Evolutionary conservation across 2,888 invertebrate genomes (phyloP).

Genomic region (Disparrhopalites patrizii): DNA sequence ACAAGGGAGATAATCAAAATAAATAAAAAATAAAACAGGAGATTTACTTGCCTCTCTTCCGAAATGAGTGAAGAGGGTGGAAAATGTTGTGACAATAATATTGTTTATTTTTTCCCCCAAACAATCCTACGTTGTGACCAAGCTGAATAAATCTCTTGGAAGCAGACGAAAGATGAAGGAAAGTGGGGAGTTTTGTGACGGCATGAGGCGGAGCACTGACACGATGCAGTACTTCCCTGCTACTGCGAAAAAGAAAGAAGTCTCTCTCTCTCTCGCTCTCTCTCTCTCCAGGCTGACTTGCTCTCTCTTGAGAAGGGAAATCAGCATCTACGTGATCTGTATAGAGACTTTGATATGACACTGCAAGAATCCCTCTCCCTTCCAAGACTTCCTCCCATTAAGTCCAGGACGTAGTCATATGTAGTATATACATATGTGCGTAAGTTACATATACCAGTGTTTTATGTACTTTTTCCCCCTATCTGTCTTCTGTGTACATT

Average conservation of each 20-base stretch:
- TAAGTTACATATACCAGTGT: background rate
- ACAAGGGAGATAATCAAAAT: no score
- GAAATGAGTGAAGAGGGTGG: no score
- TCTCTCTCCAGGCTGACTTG: constrained; percentile 5
- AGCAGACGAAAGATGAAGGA: background rate
- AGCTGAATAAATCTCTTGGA: background rate
- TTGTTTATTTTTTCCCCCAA: background rate
- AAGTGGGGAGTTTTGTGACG: background rate
- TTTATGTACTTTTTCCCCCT: background rate
- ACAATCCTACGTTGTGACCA: background rate
- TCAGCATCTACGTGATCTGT: no score
- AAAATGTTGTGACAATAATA: no score
- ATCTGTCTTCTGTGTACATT: no score
- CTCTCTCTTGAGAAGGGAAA: no score
- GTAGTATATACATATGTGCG: background rate
- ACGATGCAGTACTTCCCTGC: no score
- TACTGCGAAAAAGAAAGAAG: constrained; percentile 3
- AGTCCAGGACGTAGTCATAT: background rate
- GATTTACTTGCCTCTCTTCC: no score
- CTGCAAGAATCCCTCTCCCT: no score
- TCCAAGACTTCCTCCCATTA: background rate
- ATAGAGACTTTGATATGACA: no score
- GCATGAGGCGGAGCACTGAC: background rate
- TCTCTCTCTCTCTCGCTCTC: constrained; percentile 10
- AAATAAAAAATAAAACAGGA: no score